Percentiles rank a stretch among this genome's conserved stretches.
These are phyloP conservation scores for Orthosia gothica DNA, from an alignment of 2,888 invertebrate genomes.

Conservation along the genomic window DNA sequence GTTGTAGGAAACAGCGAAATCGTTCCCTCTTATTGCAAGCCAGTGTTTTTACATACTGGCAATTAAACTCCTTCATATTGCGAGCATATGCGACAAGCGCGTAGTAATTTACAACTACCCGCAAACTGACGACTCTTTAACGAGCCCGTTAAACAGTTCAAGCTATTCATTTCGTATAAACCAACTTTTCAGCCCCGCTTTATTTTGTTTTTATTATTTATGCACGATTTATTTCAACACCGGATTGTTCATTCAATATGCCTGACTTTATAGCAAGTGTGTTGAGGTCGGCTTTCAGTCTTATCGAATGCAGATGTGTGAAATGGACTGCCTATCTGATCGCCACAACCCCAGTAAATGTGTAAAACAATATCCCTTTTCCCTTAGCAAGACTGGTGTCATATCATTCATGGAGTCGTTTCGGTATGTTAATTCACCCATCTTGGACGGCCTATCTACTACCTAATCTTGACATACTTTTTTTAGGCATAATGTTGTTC, in stretches of 20 bases:
- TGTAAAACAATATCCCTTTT: not conserved
- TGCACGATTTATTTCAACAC: conserved; percentile 33
- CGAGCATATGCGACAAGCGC: conserved; percentile 14
- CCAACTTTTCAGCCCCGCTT: conserved; percentile 50
- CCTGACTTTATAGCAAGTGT: not conserved
- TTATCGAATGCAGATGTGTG: not conserved
- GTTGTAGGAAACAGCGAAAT: not conserved
- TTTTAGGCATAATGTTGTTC: too few relatives aligned
- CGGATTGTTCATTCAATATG: conserved; percentile 17
- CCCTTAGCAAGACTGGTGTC: not conserved
- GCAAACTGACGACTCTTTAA: conserved; percentile 62
- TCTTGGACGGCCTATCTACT: too few relatives aligned
- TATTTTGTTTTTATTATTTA: conserved; percentile 50
- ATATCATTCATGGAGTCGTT: not conserved
- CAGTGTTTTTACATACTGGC: not conserved
- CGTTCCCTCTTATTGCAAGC: conserved; percentile 6
- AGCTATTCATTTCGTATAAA: conserved; percentile 60
- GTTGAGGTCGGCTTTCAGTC: too few relatives aligned
- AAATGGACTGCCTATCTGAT: not conserved
- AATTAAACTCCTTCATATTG: conserved; percentile 1
- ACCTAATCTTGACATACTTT: too few relatives aligned
- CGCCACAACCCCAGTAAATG: not conserved
- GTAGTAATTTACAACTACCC: conserved; percentile 55
- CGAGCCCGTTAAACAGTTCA: conserved; percentile 62
- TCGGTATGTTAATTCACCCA: not conserved